Evolutionary conservation across 2,888 invertebrate species (phyloP).

Genomic region (Acronicta aceris): DNA sequence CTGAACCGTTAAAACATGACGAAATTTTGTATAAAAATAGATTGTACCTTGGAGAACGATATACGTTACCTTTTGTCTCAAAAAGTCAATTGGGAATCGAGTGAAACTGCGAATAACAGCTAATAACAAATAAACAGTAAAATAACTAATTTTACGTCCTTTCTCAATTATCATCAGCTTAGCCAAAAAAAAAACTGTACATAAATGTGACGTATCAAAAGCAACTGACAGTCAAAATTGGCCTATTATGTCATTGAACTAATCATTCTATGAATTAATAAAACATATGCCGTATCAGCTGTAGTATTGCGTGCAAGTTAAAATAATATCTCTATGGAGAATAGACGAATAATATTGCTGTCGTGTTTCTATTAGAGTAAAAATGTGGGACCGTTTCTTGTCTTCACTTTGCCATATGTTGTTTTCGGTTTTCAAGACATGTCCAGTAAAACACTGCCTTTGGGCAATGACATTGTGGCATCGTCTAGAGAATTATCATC

Average conservation of each 20-base stretch:
- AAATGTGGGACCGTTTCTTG: slow-evolving; percentile 22
- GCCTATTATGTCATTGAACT: neutral
- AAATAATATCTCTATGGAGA: slow-evolving; percentile 3
- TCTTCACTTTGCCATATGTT: slow-evolving; percentile 34
- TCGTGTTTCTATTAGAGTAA: slow-evolving; percentile 21
- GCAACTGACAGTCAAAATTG: too few species aligned
- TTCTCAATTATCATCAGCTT: too few species aligned
- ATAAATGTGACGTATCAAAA: too few species aligned
- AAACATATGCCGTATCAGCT: slow-evolving; percentile 19
- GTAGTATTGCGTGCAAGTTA: slow-evolving; percentile 32
- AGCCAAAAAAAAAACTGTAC: too few species aligned
- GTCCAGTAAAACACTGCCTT: slow-evolving; percentile 12
- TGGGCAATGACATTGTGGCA: slow-evolving; percentile 9
- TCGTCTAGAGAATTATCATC: neutral
- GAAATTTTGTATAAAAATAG: too few species aligned
- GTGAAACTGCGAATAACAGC: too few species aligned
- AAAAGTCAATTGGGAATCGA: too few species aligned
- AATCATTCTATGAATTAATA: slow-evolving; percentile 8
- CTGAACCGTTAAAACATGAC: too few species aligned
- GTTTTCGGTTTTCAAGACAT: slow-evolving; percentile 37
- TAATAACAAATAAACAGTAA: too few species aligned
- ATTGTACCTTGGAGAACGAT: too few species aligned
- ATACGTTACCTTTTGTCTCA: too few species aligned
- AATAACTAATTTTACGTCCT: too few species aligned
- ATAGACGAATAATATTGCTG: slow-evolving; percentile 16